Conservation (phyloP, 2,113 vertebrate genomes). For the Ictalurus punctatus region DNA sequence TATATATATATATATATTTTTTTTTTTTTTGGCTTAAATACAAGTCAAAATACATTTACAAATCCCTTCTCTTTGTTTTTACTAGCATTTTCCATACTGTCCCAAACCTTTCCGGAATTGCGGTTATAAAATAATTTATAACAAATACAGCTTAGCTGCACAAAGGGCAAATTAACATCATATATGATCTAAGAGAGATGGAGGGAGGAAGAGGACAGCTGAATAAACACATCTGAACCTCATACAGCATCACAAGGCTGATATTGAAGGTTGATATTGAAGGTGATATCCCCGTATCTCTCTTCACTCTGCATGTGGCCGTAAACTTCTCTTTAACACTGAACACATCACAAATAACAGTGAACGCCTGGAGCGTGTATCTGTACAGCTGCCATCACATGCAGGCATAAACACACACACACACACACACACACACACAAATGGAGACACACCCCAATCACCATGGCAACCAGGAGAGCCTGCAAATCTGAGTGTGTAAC, state of each 20-base stretch:
- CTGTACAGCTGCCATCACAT: not conserved
- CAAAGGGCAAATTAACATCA: not conserved
- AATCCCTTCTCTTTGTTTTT: too few species aligned
- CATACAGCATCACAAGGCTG: not conserved
- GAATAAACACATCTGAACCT: not conserved
- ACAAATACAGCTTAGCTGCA: not conserved
- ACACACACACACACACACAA: slow-evolving; percentile 40
- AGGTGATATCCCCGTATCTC: not conserved
- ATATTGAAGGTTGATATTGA: not conserved
- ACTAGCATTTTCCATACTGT: too few species aligned
- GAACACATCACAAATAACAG: slow-evolving; percentile 8
- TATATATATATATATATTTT: too few species aligned
- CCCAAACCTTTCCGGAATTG: too few species aligned
- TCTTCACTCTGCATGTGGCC: not conserved
- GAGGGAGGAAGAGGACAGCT: not conserved
- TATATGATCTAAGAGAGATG: not conserved
- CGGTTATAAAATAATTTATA: too few species aligned
- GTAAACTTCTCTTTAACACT: not conserved
- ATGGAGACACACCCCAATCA: slow-evolving; percentile 6
- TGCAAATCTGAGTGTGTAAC: not conserved
- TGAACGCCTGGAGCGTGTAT: not conserved
- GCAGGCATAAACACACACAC: slow-evolving; percentile 3
- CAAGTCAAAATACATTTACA: too few species aligned
- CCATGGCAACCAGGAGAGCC: slow-evolving; percentile 15
- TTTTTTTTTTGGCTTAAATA: too few species aligned